These are phyloP conservation scores for Donacobius atricapilla DNA, from an alignment of 2,113 vertebrate genomes.

Conservation along the genomic window DNA sequence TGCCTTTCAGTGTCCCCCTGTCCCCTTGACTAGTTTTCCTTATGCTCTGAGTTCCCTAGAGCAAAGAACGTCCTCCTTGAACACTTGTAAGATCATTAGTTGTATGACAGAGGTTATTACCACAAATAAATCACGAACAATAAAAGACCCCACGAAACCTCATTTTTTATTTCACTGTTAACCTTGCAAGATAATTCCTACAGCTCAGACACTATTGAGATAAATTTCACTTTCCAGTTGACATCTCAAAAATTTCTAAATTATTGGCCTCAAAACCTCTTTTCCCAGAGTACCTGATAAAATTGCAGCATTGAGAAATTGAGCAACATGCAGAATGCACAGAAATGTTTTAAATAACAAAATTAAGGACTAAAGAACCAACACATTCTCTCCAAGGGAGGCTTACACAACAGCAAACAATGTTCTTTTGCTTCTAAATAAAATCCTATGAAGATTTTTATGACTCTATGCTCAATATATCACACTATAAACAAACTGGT, in stretches of 20 bases:
- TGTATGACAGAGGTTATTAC: background rate
- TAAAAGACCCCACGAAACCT: background rate
- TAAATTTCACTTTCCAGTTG: background rate
- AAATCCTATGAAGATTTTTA: background rate
- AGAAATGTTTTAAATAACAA: background rate
- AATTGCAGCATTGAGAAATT: background rate
- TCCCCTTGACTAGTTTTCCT: background rate
- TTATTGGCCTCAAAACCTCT: background rate
- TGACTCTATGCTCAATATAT: background rate
- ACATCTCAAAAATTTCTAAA: background rate
- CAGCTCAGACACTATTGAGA: background rate
- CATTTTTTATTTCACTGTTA: background rate
- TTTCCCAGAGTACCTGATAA: background rate
- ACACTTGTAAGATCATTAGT: conserved; percentile 19
- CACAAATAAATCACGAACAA: conserved; percentile 26
- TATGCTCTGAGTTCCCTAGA: background rate
- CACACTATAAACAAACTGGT: background rate
- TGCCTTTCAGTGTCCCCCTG: background rate
- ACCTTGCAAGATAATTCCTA: background rate
- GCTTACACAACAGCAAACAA: background rate
- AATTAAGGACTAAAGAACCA: background rate
- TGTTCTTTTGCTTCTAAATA: background rate
- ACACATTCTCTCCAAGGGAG: background rate
- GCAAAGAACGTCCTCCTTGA: background rate
- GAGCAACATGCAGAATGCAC: background rate